phyloP scores from a whole-genome alignment of 2,113 vertebrate genomes.

The Pteropus alecto region DNA sequence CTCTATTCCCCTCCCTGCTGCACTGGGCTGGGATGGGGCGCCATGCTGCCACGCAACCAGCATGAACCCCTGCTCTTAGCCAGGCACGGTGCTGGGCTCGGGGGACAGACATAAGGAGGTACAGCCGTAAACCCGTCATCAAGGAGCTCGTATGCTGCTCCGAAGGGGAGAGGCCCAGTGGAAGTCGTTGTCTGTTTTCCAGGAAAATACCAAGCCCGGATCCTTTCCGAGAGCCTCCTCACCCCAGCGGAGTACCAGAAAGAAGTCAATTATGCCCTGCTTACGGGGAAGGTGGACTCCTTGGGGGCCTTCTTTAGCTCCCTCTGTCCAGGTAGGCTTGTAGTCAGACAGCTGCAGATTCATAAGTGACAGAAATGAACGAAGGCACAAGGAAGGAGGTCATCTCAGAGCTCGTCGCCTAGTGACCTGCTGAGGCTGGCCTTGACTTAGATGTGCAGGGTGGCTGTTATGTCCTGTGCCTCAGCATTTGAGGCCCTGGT shows the following conservation, averaged over 20 bases:
- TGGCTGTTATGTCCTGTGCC: fast-evolving
- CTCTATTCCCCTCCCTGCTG: fast-evolving
- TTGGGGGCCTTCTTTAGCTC: conserved; percentile 91
- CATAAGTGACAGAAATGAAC: neutral
- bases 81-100: neutral
- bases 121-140: fast-evolving
- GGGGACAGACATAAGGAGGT: no score
- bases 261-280: conserved; percentile 92
- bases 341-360: neutral
- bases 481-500: fast-evolving
- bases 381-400: neutral
- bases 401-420: fast-evolving
- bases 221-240: conserved; percentile 93
- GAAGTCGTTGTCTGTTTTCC: conserved; percentile 27
- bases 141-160: fast-evolving
- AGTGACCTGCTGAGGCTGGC: fast-evolving
- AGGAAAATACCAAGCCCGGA: conserved; percentile 96
- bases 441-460: fast-evolving
- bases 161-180: no score
- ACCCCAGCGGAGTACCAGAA: conserved; percentile 90
- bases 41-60: neutral
- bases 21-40: fast-evolving
- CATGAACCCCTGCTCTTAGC: neutral
- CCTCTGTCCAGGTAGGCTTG: conserved; percentile 90
- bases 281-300: conserved; percentile 90